phyloP scores from a whole-genome alignment of 2,888 invertebrate genomes.

The Willowsia nigromaculata region DNA sequence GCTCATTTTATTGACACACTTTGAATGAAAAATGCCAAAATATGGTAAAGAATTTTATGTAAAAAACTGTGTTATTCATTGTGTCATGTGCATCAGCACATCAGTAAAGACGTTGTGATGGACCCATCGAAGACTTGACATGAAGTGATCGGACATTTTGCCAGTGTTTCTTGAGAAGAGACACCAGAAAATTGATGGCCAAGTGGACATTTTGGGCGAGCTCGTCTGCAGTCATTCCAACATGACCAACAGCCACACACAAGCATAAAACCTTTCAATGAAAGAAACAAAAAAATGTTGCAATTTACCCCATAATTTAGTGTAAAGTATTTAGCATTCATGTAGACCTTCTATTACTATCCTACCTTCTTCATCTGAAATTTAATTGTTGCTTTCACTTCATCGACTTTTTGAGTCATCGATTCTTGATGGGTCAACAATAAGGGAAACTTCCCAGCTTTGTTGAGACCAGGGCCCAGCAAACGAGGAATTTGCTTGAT shows the following conservation, averaged over 20 bases:
- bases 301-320: background rate
- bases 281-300: slow-evolving; percentile 79
- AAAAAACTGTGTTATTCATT: no score
- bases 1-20: no score
- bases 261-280: slow-evolving; percentile 98
- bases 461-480: slow-evolving; percentile 98
- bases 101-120: slow-evolving; percentile 98
- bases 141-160: slow-evolving; percentile 99
- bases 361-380: slow-evolving; percentile 99
- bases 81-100: no score
- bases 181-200: slow-evolving; percentile 99
- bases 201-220: slow-evolving; percentile 97
- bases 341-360: background rate
- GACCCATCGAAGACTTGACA: slow-evolving; percentile 99
- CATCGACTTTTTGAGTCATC: slow-evolving; percentile 97
- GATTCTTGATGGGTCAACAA: slow-evolving; percentile 98
- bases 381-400: slow-evolving; percentile 99
- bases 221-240: slow-evolving; percentile 97
- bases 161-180: slow-evolving; percentile 99
- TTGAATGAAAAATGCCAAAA: no score
- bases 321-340: background rate
- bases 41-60: no score
- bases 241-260: slow-evolving; percentile 98
- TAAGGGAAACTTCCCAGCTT: slow-evolving; percentile 99
- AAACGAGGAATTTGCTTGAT: slow-evolving; percentile 99